Percentiles rank a stretch among this genome's conserved stretches.
phyloP scores from a whole-genome alignment of 2,113 vertebrate species.

The Paraplagusia blochii region DNA sequence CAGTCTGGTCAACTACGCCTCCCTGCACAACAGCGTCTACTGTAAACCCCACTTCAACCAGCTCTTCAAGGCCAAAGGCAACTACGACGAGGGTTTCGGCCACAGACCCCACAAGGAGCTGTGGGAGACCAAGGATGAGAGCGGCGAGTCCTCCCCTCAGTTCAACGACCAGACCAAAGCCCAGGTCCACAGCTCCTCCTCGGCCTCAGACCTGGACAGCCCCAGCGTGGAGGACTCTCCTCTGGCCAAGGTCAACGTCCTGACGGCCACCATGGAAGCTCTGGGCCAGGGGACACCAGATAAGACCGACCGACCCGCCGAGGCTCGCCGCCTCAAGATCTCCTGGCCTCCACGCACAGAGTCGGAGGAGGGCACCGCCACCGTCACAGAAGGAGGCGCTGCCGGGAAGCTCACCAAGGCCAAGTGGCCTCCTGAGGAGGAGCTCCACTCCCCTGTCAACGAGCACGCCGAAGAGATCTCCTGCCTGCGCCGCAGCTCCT shows the following conservation, averaged over 20 bases:
- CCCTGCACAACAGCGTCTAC: slow-evolving; percentile 89
- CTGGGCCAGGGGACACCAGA: slow-evolving; percentile 67
- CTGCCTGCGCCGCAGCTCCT: slow-evolving; percentile 79
- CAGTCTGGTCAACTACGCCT: slow-evolving; percentile 91
- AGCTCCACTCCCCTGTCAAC: slow-evolving; percentile 49
- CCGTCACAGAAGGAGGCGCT: slow-evolving; percentile 69
- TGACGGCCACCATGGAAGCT: slow-evolving; percentile 89
- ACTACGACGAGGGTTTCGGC: slow-evolving; percentile 98
- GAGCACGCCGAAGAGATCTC: slow-evolving; percentile 74
- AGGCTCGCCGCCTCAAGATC: slow-evolving; percentile 87
- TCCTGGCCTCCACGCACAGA: slow-evolving; percentile 87
- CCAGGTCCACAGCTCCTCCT: slow-evolving; percentile 14
- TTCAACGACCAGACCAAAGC: slow-evolving; percentile 19
- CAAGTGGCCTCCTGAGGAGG: slow-evolving; percentile 95
- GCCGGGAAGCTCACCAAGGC: slow-evolving; percentile 75
- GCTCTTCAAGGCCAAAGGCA: slow-evolving; percentile 97
- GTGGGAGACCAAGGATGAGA: slow-evolving; percentile 83
- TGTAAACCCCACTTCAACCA: slow-evolving; percentile 97
- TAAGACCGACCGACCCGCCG: slow-evolving; percentile 78
- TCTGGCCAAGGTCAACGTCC: slow-evolving; percentile 87
- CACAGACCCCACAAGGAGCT: slow-evolving; percentile 93
- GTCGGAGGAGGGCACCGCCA: slow-evolving; percentile 9
- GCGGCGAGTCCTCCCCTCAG: slow-evolving; percentile 47
- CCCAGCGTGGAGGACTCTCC: slow-evolving; percentile 90
- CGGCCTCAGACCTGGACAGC: slow-evolving; percentile 65